Evolutionary conservation across 1,140 invertebrate species (phyloP).

Genomic region (Arion vulgaris): DNA sequence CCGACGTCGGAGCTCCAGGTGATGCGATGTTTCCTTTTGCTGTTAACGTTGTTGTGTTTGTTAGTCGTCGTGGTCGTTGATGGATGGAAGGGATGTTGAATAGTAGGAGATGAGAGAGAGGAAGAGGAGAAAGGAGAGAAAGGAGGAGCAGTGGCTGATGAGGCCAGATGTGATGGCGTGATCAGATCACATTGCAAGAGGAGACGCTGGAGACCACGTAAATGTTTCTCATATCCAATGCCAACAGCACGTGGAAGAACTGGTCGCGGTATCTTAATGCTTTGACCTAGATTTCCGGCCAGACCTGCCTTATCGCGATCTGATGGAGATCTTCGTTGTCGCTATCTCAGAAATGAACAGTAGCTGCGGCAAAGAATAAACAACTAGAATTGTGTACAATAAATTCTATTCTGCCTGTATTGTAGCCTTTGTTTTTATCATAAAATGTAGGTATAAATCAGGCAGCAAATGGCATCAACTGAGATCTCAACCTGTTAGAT

Average conservation of each 20-base stretch:
- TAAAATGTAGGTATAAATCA: too few species aligned
- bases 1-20: conserved; percentile 25
- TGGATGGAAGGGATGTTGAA: background rate
- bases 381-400: background rate
- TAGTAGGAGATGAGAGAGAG: conserved; percentile 20
- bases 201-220: conserved; percentile 31
- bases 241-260: conserved; percentile 16
- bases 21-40: conserved; percentile 19
- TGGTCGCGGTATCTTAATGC: conserved; percentile 29
- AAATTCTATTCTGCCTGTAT: too few species aligned
- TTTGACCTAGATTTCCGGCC: background rate
- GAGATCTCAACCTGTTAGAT: too few species aligned
- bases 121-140: conserved; percentile 11
- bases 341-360: background rate
- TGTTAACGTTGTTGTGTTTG: conserved; percentile 11
- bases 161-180: conserved; percentile 16
- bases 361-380: background rate
- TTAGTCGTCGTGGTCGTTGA: conserved; percentile 10
- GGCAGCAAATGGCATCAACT: too few species aligned
- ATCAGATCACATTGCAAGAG: conserved; percentile 41
- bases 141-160: conserved; percentile 26
- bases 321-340: background rate
- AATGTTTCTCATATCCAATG: conserved; percentile 18
- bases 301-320: background rate
- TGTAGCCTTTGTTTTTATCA: too few species aligned